Evolutionary conservation across 2,113 vertebrate genomes (phyloP).

Genomic region (Rhea americana): DNA sequence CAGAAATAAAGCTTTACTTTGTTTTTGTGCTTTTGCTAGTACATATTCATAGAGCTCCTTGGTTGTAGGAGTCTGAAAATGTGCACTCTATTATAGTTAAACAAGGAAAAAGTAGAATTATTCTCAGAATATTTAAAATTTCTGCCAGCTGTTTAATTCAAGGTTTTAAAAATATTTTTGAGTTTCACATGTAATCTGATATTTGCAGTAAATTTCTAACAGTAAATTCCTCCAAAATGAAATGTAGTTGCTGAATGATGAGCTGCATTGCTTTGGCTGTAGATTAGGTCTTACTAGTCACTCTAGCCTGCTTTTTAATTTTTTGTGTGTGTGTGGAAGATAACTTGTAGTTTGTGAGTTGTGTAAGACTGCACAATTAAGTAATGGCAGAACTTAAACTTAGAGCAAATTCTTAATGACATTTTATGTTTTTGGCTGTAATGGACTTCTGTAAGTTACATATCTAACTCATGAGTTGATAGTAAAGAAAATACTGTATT

Average conservation of each 20-base stretch:
- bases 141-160: neutral
- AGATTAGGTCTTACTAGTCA: neutral
- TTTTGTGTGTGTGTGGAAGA: neutral
- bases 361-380: neutral
- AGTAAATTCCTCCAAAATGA: neutral
- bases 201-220: neutral
- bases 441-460: neutral
- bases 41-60: neutral
- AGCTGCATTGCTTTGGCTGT: neutral
- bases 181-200: neutral
- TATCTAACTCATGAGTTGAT: neutral
- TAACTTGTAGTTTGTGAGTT: neutral
- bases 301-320: neutral
- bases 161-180: neutral
- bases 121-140: neutral
- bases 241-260: neutral
- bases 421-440: neutral
- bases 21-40: neutral
- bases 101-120: neutral
- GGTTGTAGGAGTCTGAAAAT: neutral
- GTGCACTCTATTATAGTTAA: neutral
- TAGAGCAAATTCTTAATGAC: neutral
- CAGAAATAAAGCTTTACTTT: neutral
- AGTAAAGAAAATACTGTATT: neutral
- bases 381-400: neutral